Conservation (phyloP, 2,113 vertebrate genomes). For the Lucifuga dentata region DNA sequence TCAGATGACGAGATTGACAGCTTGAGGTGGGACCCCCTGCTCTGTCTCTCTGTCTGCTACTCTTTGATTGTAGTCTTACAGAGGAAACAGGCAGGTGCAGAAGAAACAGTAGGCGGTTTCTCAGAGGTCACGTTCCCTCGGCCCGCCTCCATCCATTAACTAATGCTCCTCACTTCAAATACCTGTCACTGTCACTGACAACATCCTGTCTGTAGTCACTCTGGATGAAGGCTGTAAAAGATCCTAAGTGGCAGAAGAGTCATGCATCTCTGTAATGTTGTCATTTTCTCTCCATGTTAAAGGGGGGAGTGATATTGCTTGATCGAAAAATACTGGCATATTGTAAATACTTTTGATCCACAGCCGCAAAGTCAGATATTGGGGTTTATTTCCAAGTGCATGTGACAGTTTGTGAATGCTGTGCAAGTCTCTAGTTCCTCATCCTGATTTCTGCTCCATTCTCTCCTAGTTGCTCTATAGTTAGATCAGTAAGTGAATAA, state of each 20-base stretch:
- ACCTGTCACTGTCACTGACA: conserved; percentile 63
- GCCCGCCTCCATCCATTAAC: conserved; percentile 59
- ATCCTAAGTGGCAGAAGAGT: conserved; percentile 46
- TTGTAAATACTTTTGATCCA: conserved; percentile 44
- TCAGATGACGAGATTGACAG: conserved; percentile 62
- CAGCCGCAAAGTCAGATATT: conserved; percentile 51
- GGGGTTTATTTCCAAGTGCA: conserved; percentile 58
- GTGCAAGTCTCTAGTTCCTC: conserved; percentile 35
- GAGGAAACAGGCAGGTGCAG: conserved; percentile 24
- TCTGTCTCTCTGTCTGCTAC: conserved; percentile 36
- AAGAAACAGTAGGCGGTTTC: conserved; percentile 23
- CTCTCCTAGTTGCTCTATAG: conserved; percentile 51
- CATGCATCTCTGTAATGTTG: conserved; percentile 36
- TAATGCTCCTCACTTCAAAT: conserved; percentile 67
- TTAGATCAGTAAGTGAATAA: conserved; percentile 67
- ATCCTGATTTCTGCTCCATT: conserved; percentile 49
- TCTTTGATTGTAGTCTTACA: conserved; percentile 64
- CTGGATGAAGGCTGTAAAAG: conserved; percentile 43
- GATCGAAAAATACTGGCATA: conserved; percentile 44
- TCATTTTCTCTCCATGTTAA: conserved; percentile 44
- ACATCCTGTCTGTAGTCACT: conserved; percentile 46
- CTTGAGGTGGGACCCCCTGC: conserved; percentile 52
- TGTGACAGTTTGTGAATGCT: conserved; percentile 48
- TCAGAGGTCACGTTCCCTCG: conserved; percentile 44
- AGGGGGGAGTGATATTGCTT: conserved; percentile 25